These are phyloP conservation scores for Loris lydekkerianus DNA, from an alignment of 2,797 vertebrate species.

Conservation along the genomic window DNA sequence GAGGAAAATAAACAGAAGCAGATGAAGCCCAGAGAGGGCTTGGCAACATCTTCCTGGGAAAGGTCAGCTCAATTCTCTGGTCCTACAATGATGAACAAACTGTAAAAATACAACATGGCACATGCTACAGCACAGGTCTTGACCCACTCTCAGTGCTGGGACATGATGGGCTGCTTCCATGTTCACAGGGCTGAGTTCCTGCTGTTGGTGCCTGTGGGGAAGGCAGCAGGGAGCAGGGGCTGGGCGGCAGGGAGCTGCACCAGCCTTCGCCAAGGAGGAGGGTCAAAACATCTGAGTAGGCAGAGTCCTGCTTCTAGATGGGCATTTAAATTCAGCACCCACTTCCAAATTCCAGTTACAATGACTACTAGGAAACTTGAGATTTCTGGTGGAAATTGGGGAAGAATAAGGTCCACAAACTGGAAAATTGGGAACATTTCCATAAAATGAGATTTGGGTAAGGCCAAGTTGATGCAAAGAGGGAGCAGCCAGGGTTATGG, in stretches of 20 bases:
- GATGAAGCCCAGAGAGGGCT: neutral
- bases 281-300: constrained; percentile 16
- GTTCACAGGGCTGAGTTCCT: neutral
- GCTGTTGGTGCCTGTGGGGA: neutral
- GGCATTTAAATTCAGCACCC: constrained; percentile 61
- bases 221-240: neutral
- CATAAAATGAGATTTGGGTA: neutral
- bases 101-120: neutral
- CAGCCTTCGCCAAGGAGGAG: neutral
- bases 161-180: neutral
- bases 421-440: neutral
- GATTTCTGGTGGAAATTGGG: neutral
- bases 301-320: neutral
- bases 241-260: neutral
- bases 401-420: neutral
- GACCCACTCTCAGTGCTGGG: rapidly evolving
- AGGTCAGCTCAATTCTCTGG: neutral
- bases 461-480: neutral
- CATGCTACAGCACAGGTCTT: neutral
- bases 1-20: neutral
- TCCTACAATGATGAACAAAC: neutral
- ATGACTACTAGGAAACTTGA: neutral
- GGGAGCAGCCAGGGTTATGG: neutral
- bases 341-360: neutral
- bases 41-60: neutral